Evolutionary conservation across 2,113 vertebrate genomes (phyloP), one percentile per base, ranked within the genome.

Genomic region (Malurus alboscapulatus): DNA sequence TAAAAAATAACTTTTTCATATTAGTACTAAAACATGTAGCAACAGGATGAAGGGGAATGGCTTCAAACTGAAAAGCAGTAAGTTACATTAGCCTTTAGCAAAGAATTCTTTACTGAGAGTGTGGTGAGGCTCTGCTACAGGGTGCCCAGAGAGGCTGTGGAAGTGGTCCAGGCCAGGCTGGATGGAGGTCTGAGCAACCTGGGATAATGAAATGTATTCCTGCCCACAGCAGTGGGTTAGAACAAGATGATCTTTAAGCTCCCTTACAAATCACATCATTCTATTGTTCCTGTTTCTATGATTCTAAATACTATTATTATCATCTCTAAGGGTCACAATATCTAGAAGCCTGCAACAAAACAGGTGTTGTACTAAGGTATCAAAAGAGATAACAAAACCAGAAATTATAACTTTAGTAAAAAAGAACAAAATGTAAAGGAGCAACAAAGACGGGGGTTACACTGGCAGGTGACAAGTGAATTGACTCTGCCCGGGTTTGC

Each of bases 201-300:
- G 40, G n/a, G 30, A 15, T 27, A 17, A 17, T 38, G 54, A 22
- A n/a, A 45, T 9, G 3, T 12, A 6, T 20, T n/a, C 40, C 40
- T 22, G n/a, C 16, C 47, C 13, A 36, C 2, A 4, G 32, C 32
- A 62, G 14, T 0, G 1, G 7, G 14, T 9, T 38, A 47, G 38
- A 69, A 29, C 3, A 2, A 20, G 5, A 6, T 17, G n/a, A 10
- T 40, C 15, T 78, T 69, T 40, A 62, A 40, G 15, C 19, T 69
- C 27, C 10, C 10, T 61, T 47, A 29, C 65, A 54, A 54, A 5
- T 36, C 10, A 51, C 16, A 29, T 6, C 10, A 18, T 45, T 68
- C 38, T 15, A 51, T 3, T 1, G 25, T 34, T 58, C 17, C 26
- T 26, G 11, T 18, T 67, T 53, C 54, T 63, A 6, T 17, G 22